Evolutionary conservation across 2,888 invertebrate genomes (phyloP), one percentile per base, ranked within the genome.

Genomic region (Phyllotreta striolata): DNA sequence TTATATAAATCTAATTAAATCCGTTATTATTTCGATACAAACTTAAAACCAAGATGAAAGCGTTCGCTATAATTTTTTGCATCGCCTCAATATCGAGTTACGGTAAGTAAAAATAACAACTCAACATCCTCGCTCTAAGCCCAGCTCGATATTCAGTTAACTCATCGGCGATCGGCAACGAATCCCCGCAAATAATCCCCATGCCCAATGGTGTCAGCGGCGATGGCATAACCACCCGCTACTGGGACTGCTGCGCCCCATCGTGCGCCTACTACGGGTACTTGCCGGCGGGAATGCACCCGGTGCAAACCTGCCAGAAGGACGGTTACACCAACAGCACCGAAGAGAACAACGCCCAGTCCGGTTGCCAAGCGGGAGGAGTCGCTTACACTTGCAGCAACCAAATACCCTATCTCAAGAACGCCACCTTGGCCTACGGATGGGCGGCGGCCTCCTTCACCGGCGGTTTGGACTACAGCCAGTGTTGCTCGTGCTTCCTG

Each of bases 241-340:
- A 69, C 54, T 69, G 69, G 69, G 69, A 69, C 46, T 69, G 69
- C 40, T 69, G 69, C 51, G 67, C 67, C 8, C 67, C 69, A 9
- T 61, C 64, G 1, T 64, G 64, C 34, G 64, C 64, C 10, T 64
- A 56, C 44, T 43, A 59, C n/a, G 61, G 56, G 24, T 12, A 34
- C 9, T 46, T 47, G 4, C 4, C 38, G 9, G 52, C 47, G 10
- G 46, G 61, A 38, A 57, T 24, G 24, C 41, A 56, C 12, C 64
- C 64, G 1, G 56, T 44, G 34, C 56, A 56, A 34, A 57, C 64
- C 38, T 64, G 64, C 35, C 51, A 57, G 35, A 24, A 14, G 35
- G 64, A 64, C 37, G 64, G 64, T 0, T 8, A 4, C 14, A 56
- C 47, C 9, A 40, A 41, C 8, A 64, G 61, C 9, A 52, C 37